A percentile compares a stretch with the other conserved stretches of the same genome.
phyloP scores from a whole-genome alignment of 2,888 invertebrate genomes.

The Aromia moschata region DNA sequence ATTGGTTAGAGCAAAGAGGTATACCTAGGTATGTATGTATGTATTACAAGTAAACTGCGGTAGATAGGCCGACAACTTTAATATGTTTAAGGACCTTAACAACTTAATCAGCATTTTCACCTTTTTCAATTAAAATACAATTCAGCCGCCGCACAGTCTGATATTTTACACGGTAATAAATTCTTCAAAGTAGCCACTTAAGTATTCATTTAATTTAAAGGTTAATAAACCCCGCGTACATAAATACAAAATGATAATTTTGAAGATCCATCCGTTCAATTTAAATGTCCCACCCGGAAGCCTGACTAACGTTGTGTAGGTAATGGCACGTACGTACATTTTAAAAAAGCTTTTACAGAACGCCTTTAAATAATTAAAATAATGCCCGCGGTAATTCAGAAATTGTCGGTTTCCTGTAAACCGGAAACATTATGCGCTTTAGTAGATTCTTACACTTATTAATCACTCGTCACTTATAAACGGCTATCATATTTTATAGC shows the following conservation, averaged over 20 bases:
- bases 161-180: constrained; percentile 13
- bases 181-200: neutral
- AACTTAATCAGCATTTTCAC: too few species aligned
- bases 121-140: too few species aligned
- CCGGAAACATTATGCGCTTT: constrained; percentile 1
- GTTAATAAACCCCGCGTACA: neutral
- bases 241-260: neutral
- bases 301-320: neutral
- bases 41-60: too few species aligned
- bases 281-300: neutral
- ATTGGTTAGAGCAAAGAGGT: too few species aligned
- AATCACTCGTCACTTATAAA: too few species aligned
- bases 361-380: constrained; percentile 5
- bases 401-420: constrained; percentile 6
- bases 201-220: neutral
- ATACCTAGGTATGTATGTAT: too few species aligned
- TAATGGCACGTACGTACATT: neutral
- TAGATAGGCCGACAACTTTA: too few species aligned
- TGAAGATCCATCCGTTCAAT: neutral
- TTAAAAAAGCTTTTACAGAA: neutral
- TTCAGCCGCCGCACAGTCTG: too few species aligned
- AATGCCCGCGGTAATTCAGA: neutral
- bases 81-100: too few species aligned
- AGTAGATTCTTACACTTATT: neutral
- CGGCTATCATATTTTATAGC: too few species aligned